Evolutionary conservation across 2,113 vertebrate genomes (phyloP).

Genomic region (Vicugna pacos): DNA sequence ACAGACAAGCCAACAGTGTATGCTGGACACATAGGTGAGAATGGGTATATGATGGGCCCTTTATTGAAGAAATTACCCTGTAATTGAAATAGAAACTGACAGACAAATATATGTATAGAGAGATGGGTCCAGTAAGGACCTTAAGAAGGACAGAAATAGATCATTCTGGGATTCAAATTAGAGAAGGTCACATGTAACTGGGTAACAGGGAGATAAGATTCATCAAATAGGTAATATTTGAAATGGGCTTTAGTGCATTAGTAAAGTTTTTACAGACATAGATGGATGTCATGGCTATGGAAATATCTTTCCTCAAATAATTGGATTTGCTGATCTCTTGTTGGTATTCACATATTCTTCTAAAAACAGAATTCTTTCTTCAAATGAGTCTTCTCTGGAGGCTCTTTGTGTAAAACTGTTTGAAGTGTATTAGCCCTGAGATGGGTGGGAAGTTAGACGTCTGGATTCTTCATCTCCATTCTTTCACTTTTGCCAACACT

Average conservation of each 20-base stretch:
- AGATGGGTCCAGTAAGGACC: rapidly evolving
- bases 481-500: neutral
- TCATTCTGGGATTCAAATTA: neutral
- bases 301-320: neutral
- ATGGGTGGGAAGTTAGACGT: neutral
- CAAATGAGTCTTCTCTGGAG: neutral
- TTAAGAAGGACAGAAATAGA: neutral
- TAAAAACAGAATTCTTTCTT: neutral
- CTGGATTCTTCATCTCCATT: neutral
- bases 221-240: neutral
- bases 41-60: rapidly evolving
- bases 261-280: neutral
- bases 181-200: neutral
- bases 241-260: neutral
- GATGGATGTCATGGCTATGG: neutral
- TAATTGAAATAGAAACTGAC: neutral
- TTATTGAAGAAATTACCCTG: neutral
- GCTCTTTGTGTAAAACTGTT: neutral
- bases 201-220: neutral
- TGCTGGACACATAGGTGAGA: neutral
- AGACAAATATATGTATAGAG: neutral
- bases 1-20: neutral
- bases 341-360: neutral
- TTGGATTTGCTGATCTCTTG: neutral
- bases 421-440: neutral